Conservation (phyloP, 2,113 vertebrate genomes). For the Actinemys pallida region DNA sequence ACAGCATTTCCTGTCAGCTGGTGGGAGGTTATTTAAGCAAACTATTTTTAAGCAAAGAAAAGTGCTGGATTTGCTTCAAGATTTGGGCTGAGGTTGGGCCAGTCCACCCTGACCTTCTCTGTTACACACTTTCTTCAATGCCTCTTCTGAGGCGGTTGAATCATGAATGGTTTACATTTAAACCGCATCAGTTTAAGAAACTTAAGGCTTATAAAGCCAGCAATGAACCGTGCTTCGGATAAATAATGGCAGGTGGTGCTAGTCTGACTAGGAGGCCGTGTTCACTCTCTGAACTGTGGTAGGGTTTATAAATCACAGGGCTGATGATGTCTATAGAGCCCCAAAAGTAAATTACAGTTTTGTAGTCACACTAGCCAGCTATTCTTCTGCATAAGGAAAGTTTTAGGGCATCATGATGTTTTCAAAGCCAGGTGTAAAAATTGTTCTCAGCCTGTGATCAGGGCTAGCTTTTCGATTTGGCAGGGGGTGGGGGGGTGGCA, state of each 20-base stretch:
- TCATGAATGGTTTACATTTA: not conserved
- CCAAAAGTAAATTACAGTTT: not conserved
- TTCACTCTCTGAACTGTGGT: not conserved
- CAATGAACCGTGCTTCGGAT: not conserved
- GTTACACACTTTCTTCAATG: not conserved
- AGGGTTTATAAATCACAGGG: not conserved
- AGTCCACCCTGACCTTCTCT: not conserved
- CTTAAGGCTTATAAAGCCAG: not conserved
- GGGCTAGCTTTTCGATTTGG: not conserved
- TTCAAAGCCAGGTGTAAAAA: not conserved
- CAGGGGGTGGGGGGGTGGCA: not conserved
- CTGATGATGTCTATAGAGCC: not conserved
- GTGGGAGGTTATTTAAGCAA: not conserved
- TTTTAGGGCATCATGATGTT: not conserved
- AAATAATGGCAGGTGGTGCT: not conserved
- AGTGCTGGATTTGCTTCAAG: not conserved
- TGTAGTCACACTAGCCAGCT: not conserved
- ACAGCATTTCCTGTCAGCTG: not conserved
- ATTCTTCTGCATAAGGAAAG: not conserved
- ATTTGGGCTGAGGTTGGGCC: not conserved
- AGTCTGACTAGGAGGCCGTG: not conserved
- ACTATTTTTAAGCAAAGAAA: not conserved
- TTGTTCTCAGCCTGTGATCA: not conserved
- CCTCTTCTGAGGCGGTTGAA: not conserved
- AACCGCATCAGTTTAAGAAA: not conserved